Conservation (phyloP, 2,888 invertebrate genomes). For the Aplocera efformata region DNA sequence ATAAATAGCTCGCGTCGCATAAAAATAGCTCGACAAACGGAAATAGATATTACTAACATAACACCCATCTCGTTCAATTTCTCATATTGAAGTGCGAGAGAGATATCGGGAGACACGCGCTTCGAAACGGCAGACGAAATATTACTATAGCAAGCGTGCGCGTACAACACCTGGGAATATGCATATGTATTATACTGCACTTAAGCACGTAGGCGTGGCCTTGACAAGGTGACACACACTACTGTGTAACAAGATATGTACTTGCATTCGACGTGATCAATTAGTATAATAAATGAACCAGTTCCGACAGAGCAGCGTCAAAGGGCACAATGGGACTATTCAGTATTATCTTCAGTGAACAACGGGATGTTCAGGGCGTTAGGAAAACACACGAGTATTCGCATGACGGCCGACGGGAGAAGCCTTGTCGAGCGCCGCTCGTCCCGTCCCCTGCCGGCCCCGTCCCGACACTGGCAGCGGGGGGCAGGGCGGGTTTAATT, state of each 20-base stretch:
- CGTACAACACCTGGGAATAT: slow-evolving; percentile 31
- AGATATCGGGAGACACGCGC: slow-evolving; percentile 9
- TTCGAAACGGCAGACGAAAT: slow-evolving; percentile 8
- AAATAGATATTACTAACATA: slow-evolving; percentile 24
- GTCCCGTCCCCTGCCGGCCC: slow-evolving; percentile 31
- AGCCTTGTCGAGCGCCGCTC: slow-evolving; percentile 26
- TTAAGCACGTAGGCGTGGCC: slow-evolving; percentile 31
- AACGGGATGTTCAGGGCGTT: slow-evolving; percentile 19
- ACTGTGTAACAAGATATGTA: slow-evolving; percentile 18
- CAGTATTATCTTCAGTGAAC: slow-evolving; percentile 16
- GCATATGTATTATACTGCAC: slow-evolving; percentile 16
- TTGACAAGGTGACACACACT: slow-evolving; percentile 38
- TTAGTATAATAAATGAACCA: slow-evolving; percentile 19
- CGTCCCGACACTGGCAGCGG: slow-evolving; percentile 29
- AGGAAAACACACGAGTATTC: slow-evolving; percentile 5
- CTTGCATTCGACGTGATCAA: slow-evolving; percentile 15
- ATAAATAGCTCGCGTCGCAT: slow-evolving; percentile 19
- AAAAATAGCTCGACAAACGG: slow-evolving; percentile 24
- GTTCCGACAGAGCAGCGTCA: slow-evolving; percentile 6
- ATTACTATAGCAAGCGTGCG: slow-evolving; percentile 16
- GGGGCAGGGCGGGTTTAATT: slow-evolving; percentile 43
- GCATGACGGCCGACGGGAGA: slow-evolving; percentile 17
- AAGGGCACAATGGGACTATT: slow-evolving; percentile 17
- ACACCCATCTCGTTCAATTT: slow-evolving; percentile 17
- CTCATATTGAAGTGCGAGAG: slow-evolving; percentile 14